phyloP scores from a whole-genome alignment of 2,797 vertebrate species.

The Phalanger gymnotis region DNA sequence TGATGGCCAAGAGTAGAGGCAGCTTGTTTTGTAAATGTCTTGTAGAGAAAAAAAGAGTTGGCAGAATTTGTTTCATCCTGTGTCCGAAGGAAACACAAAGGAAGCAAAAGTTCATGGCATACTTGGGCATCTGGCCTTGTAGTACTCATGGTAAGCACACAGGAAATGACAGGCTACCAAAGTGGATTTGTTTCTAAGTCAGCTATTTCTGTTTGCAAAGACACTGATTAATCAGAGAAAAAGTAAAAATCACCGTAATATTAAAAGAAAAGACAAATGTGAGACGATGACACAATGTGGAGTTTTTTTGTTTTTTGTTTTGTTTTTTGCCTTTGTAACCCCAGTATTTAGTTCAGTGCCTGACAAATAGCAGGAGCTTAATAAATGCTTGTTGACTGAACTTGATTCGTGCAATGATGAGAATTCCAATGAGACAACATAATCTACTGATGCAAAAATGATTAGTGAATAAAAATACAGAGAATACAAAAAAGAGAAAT shows the following conservation, averaged over 20 bases:
- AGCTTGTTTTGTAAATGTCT: too few relatives aligned
- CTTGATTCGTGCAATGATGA: neutral
- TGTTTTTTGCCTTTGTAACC: neutral
- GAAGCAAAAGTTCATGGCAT: neutral
- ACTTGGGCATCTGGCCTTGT: neutral
- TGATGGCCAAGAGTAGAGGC: too few relatives aligned
- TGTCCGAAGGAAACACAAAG: neutral
- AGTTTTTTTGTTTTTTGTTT: too few relatives aligned
- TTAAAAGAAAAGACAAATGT: neutral
- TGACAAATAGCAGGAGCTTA: neutral
- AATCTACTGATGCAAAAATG: neutral
- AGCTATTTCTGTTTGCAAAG: neutral
- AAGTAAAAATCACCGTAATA: neutral
- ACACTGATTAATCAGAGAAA: neutral
- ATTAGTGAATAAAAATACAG: neutral
- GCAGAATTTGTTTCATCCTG: neutral
- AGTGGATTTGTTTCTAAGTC: neutral
- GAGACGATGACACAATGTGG: neutral
- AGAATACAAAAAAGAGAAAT: neutral
- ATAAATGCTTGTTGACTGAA: neutral
- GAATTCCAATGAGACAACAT: neutral
- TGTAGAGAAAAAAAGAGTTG: neutral
- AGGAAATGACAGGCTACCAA: neutral
- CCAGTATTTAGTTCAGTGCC: neutral
- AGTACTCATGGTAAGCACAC: neutral